These are phyloP conservation scores for Eupeodes latifasciatus DNA, from an alignment of 2,888 invertebrate species.

Conservation along the genomic window DNA sequence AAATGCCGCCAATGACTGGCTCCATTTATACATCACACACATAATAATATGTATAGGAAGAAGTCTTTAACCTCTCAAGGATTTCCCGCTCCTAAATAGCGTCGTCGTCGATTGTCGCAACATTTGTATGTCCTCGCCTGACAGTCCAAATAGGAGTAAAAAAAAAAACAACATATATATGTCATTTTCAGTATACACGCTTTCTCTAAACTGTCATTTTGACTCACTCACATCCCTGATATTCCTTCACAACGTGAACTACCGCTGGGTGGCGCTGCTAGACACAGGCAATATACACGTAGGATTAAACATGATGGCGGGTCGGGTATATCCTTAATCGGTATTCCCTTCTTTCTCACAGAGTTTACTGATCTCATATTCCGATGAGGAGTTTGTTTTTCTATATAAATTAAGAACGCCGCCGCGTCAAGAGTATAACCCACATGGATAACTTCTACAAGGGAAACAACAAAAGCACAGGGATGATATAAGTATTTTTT, in stretches of 20 bases:
- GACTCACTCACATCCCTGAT: constrained; percentile 48
- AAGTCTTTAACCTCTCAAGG: constrained; percentile 83
- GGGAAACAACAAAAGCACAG: constrained; percentile 57
- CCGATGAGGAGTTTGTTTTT: constrained; percentile 62
- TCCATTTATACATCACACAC: background rate
- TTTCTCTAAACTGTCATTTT: constrained; percentile 38
- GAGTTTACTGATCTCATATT: constrained; percentile 76
- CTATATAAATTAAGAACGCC: constrained; percentile 68
- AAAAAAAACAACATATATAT: background rate
- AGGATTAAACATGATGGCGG: constrained; percentile 34
- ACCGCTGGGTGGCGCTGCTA: background rate
- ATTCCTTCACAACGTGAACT: constrained; percentile 23
- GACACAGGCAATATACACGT: constrained; percentile 10
- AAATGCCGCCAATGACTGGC: constrained; percentile 53
- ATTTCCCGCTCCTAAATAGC: constrained; percentile 77
- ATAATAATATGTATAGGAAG: constrained; percentile 22
- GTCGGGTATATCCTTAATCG: constrained; percentile 61
- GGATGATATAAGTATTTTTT: constrained; percentile 22
- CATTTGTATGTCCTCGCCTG: constrained; percentile 63
- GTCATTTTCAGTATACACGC: background rate
- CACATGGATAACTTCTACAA: constrained; percentile 34
- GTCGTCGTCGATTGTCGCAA: constrained; percentile 66
- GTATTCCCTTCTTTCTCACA: constrained; percentile 31
- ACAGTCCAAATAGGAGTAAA: constrained; percentile 33
- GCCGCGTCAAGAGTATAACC: constrained; percentile 64